These are phyloP conservation scores for Hydra vulgaris DNA, from an alignment of 30 jellyfish, hydroid and myxozoan genomes.

Conservation along the genomic window DNA sequence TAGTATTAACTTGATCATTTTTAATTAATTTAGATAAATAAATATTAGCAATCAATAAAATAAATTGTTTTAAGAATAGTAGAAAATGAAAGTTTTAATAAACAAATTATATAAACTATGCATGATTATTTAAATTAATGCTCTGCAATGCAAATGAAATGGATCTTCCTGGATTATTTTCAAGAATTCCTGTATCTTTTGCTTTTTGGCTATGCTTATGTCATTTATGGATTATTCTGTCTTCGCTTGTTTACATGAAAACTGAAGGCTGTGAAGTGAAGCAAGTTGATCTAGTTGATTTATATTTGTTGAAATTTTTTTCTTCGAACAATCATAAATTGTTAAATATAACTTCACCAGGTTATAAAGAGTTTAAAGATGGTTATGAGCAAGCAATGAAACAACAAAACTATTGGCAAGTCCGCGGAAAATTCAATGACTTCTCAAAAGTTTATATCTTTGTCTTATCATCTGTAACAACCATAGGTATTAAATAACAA, in stretches of 20 bases:
- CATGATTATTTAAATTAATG: no score
- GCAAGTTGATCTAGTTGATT: not conserved
- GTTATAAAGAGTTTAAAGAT: not conserved
- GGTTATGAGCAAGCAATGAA: not conserved
- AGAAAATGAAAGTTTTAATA: no score
- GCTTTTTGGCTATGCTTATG: conserved; percentile 13
- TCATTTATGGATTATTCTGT: conserved; percentile 18
- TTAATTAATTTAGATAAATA: no score
- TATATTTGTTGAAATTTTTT: not conserved
- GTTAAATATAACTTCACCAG: not conserved
- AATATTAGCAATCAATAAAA: no score
- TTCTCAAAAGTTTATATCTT: conserved; percentile 17
- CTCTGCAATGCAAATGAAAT: not conserved
- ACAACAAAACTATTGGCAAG: conserved; percentile 10
- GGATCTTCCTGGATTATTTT: not conserved
- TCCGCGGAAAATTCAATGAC: conserved; percentile 20
- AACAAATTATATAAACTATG: no score
- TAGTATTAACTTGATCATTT: no score
- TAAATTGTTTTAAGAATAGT: no score
- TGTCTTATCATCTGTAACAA: conserved; percentile 14
- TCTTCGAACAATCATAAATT: not conserved
- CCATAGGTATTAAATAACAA: conserved; percentile 27
- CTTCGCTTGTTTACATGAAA: conserved; percentile 11
- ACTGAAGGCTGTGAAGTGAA: conserved; percentile 12
- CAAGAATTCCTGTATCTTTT: not conserved